phyloP scores from a whole-genome alignment of 2,888 invertebrate genomes.

The Scaptomyza polygonia region DNA sequence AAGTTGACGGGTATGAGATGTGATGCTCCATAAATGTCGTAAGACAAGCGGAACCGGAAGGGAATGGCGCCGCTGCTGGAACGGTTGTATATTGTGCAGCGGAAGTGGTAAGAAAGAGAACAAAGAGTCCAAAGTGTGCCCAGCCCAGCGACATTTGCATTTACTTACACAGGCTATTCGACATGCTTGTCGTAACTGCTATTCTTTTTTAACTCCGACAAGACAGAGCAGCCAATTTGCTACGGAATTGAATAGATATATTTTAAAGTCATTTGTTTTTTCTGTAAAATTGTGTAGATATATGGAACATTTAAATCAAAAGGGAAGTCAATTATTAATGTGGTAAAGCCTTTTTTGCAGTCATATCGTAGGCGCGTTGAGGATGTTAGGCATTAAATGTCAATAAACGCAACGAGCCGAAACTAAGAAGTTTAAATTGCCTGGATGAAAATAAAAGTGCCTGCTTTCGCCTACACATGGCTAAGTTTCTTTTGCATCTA shows the following conservation, averaged over 20 bases:
- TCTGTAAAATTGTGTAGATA: slow-evolving; percentile 6
- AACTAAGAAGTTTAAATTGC: slow-evolving; percentile 66
- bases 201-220: slow-evolving; percentile 2
- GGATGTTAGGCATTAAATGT: slow-evolving; percentile 76
- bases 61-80: slow-evolving; percentile 64
- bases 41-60: slow-evolving; percentile 65
- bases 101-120: slow-evolving; percentile 64
- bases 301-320: slow-evolving; percentile 1
- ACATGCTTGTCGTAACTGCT: slow-evolving; percentile 26
- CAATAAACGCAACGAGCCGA: slow-evolving; percentile 73
- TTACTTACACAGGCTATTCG: slow-evolving; percentile 26
- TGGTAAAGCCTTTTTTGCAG: slow-evolving; percentile 18
- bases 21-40: slow-evolving; percentile 68
- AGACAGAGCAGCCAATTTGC: slow-evolving; percentile 27
- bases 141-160: slow-evolving; percentile 60
- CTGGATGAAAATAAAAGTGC: slow-evolving; percentile 38
- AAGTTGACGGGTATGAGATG: slow-evolving; percentile 45
- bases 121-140: slow-evolving; percentile 47
- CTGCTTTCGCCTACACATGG: slow-evolving; percentile 26
- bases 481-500: slow-evolving; percentile 30
- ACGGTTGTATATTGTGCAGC: slow-evolving; percentile 53
- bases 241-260: slow-evolving; percentile 33
- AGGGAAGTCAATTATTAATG: not conserved
- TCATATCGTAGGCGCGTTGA: slow-evolving; percentile 36
- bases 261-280: slow-evolving; percentile 9